Base-by-base conservation (phyloP, 2,888 invertebrate genomes). In the Cynaeus angustus region DNA sequence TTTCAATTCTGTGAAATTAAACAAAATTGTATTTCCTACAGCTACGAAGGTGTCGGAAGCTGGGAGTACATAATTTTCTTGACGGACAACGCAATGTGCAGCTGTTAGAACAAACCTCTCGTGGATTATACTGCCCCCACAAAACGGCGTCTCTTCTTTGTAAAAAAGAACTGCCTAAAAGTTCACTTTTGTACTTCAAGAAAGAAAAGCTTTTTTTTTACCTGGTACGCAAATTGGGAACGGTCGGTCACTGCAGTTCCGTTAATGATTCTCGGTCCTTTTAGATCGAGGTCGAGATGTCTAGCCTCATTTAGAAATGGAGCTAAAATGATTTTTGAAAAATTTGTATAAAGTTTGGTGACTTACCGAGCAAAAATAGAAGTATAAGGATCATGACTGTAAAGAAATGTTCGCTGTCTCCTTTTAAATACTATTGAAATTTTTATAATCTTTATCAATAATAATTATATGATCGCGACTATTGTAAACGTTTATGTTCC, bases 1-100 rank as follows among this genome's bases (percentile, higher is more conserved):
- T 53, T 43, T 43, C 3, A 43, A 12, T 3, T 12, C 10, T 8
- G 53, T 14, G 7, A 10, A 12, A 14, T 62, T 38, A 21, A 30
- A 50, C 12, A 65, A 33, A 14, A 43, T 14, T 12, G 43, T 21
- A 45, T 45, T 65, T 14, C 53, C 65, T 10, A 26, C 45, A 28
- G 41, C 65, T 5, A 65, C 55, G n/a, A 8, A 9, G 1, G 53
- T 5, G 0, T 21, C 37, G 0, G 53, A 53, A 5, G 55, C 41
- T 26, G 10, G 10, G 7, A 55, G 4, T 30, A 14, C 5, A 21
- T 26, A 1, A 5, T 7, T 30, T 10, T 1, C 9, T n/a, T n/a
- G n/a, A n/a, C n/a, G n/a, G n/a, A n/a, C n/a, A n/a, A n/a, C n/a
- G 43, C 73, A 73, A 65, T 73, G 73, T 7, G 69, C 73, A 1